A percentile compares a stretch with the other conserved stretches of the same genome.
Evolutionary conservation across 2,113 vertebrate species (phyloP).

Genomic region (Herpetotheres cachinnans): DNA sequence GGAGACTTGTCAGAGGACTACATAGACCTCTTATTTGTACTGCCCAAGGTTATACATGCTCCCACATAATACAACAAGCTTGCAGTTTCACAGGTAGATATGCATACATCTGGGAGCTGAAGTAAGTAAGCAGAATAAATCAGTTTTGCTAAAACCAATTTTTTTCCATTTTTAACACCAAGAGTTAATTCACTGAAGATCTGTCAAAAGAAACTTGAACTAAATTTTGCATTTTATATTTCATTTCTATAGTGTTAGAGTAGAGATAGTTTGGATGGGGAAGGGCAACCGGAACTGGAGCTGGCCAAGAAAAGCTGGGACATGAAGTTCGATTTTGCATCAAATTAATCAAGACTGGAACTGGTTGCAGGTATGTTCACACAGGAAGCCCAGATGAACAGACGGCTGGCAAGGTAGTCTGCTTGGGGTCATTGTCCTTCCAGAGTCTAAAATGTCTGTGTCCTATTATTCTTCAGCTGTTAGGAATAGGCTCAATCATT

Average conservation of each 20-base stretch:
- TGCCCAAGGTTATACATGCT: not conserved
- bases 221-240: not conserved
- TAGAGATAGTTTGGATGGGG: not conserved
- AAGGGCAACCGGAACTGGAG: not conserved
- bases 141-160: fast-evolving
- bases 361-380: not conserved
- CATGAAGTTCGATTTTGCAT: not conserved
- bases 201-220: not conserved
- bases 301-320: not conserved
- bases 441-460: not conserved
- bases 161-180: not conserved
- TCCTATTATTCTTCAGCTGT: not conserved
- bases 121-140: not conserved
- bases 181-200: not conserved
- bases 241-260: not conserved
- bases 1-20: not conserved
- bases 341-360: not conserved
- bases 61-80: not conserved
- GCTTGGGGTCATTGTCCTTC: not conserved
- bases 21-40: not conserved
- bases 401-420: not conserved
- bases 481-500: not conserved
- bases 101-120: not conserved
- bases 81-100: not conserved
- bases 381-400: not conserved